Evolutionary conservation across 2,888 invertebrate species (phyloP).

Genomic region (Nineta flava): DNA sequence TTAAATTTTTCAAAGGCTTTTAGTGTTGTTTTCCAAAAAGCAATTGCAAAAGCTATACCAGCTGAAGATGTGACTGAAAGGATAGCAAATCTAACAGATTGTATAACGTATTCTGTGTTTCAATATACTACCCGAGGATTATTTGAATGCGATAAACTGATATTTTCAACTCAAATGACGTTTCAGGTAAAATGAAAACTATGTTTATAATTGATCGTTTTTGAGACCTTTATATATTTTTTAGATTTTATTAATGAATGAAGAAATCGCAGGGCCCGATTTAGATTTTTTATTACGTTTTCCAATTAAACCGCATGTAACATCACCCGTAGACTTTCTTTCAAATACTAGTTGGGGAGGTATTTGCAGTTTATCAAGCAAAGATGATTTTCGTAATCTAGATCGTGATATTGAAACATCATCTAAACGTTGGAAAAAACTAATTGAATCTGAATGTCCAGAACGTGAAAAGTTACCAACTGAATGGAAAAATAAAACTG

Average conservation of each 20-base stretch:
- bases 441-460: slow-evolving; percentile 87
- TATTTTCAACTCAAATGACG: slow-evolving; percentile 91
- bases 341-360: slow-evolving; percentile 90
- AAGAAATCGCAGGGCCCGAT: slow-evolving; percentile 71
- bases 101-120: slow-evolving; percentile 87
- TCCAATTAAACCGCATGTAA: slow-evolving; percentile 82
- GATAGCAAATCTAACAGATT: slow-evolving; percentile 81
- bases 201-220: background rate
- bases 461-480: slow-evolving; percentile 95
- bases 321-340: slow-evolving; percentile 87
- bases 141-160: slow-evolving; percentile 92
- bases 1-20: slow-evolving; percentile 53
- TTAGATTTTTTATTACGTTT: slow-evolving; percentile 86
- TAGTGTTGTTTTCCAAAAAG: slow-evolving; percentile 94
- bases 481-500: slow-evolving; percentile 94
- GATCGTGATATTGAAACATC: slow-evolving; percentile 93
- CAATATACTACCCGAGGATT: slow-evolving; percentile 88
- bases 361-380: slow-evolving; percentile 73
- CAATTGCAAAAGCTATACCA: slow-evolving; percentile 75
- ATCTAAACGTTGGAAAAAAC: slow-evolving; percentile 94
- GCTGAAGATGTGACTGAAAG: slow-evolving; percentile 61
- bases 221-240: background rate
- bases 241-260: slow-evolving; percentile 71
- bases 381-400: slow-evolving; percentile 85
- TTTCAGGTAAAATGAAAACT: slow-evolving; percentile 65